A percentile compares a stretch with the other conserved stretches of the same genome.
Conservation (phyloP, 1,140 invertebrate genomes). For the Ceratina calcarata region DNA sequence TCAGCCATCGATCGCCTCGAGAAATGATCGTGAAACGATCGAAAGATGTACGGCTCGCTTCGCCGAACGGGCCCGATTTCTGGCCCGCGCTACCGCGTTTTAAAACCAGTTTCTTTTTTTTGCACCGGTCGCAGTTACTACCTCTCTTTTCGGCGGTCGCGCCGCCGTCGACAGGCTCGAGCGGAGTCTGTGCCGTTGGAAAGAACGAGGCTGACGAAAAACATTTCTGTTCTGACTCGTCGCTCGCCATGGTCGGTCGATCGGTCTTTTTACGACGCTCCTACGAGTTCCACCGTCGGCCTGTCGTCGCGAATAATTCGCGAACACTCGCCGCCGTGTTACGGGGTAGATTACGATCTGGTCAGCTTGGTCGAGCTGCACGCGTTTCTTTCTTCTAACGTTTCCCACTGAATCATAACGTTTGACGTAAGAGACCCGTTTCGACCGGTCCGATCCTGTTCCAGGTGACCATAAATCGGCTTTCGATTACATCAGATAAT, state of each 20-base stretch:
- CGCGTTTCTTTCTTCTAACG: neutral
- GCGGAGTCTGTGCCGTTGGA: too few species aligned
- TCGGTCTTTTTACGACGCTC: too few species aligned
- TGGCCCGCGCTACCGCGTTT: constrained; percentile 18
- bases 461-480: neutral
- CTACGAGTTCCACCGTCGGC: too few species aligned
- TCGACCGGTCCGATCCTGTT: constrained; percentile 6
- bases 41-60: constrained; percentile 37
- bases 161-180: neutral
- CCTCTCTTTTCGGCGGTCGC: too few species aligned
- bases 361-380: neutral
- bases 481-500: neutral
- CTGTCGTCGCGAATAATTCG: neutral
- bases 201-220: neutral
- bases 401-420: constrained; percentile 15
- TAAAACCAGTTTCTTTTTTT: constrained; percentile 49
- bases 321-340: too few species aligned
- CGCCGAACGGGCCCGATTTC: constrained; percentile 32
- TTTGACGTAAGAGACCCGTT: neutral
- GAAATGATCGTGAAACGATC: too few species aligned
- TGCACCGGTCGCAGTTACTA: neutral
- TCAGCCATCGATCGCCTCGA: too few species aligned
- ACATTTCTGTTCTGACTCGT: neutral
- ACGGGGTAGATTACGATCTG: neutral
- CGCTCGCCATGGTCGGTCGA: neutral